Percentiles rank a stretch among this genome's conserved stretches.
Evolutionary conservation across 2,797 vertebrate genomes (phyloP).

Genomic region (Onychomys leucogaster): DNA sequence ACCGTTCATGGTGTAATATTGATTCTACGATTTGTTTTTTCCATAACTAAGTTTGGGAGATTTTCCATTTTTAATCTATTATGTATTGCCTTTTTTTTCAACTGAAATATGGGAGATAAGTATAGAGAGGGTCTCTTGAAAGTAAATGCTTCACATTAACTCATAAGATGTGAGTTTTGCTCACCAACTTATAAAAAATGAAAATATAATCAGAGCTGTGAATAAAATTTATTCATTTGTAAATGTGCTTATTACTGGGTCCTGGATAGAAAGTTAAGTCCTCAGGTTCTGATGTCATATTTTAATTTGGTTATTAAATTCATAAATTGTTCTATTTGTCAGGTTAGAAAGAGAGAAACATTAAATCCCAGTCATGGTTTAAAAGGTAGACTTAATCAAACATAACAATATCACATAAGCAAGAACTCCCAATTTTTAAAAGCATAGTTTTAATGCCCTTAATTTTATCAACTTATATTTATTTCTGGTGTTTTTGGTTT

Average conservation of each 20-base stretch:
- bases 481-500: background rate
- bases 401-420: background rate
- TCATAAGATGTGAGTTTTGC: background rate
- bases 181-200: background rate
- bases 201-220: background rate
- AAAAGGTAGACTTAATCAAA: background rate
- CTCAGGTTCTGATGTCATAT: background rate
- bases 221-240: background rate
- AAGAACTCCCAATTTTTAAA: background rate
- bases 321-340: background rate
- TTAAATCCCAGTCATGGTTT: background rate
- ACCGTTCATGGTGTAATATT: too few relatives aligned
- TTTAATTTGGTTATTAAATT: background rate
- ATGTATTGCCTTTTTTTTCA: too few relatives aligned
- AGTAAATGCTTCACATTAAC: too few relatives aligned
- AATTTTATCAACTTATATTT: background rate
- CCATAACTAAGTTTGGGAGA: too few relatives aligned
- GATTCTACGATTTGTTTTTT: too few relatives aligned
- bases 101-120: too few relatives aligned
- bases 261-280: background rate
- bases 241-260: background rate
- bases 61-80: too few relatives aligned
- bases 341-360: background rate
- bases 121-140: too few relatives aligned
- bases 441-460: background rate